These are phyloP conservation scores for Tretioscincus oriximinensis DNA, from an alignment of 2,113 vertebrate species.

Conservation along the genomic window DNA sequence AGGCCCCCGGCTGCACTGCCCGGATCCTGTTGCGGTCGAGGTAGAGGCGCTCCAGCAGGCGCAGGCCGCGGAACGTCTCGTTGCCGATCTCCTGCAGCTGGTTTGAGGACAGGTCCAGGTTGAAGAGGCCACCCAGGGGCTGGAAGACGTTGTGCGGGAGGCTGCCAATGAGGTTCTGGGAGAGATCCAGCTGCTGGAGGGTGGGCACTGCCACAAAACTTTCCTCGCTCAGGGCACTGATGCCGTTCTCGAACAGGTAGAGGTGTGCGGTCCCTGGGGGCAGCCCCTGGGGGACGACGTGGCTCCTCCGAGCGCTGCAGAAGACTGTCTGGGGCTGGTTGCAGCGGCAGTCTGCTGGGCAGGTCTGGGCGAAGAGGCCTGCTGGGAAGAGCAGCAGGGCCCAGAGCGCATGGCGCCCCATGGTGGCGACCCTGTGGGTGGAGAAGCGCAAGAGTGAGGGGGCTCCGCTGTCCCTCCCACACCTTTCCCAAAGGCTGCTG, in stretches of 20 bases:
- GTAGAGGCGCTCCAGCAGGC: conserved; percentile 89
- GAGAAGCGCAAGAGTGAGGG: not conserved
- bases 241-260: conserved; percentile 88
- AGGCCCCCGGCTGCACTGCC: conserved; percentile 85
- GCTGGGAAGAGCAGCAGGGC: conserved; percentile 40
- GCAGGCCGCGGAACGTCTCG: conserved; percentile 86
- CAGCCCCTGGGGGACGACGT: conserved; percentile 76
- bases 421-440: conserved; percentile 46
- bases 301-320: conserved; percentile 64
- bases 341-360: conserved; percentile 75
- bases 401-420: conserved; percentile 55
- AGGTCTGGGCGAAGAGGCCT: conserved; percentile 40
- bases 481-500: too few relatives aligned
- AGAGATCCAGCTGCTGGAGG: conserved; percentile 90
- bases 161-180: conserved; percentile 87
- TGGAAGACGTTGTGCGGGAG: conserved; percentile 85
- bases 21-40: conserved; percentile 86
- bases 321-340: conserved; percentile 72
- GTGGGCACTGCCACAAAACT: conserved; percentile 79
- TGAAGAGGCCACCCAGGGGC: conserved; percentile 81
- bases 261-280: conserved; percentile 75
- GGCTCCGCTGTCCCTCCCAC: not conserved
- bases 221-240: conserved; percentile 74
- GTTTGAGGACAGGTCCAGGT: conserved; percentile 93
- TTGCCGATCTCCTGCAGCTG: conserved; percentile 87